A percentile compares a stretch with the other conserved stretches of the same genome.
These are phyloP conservation scores for Hemiprocne comata DNA, from an alignment of 2,113 vertebrate species.

Conservation along the genomic window DNA sequence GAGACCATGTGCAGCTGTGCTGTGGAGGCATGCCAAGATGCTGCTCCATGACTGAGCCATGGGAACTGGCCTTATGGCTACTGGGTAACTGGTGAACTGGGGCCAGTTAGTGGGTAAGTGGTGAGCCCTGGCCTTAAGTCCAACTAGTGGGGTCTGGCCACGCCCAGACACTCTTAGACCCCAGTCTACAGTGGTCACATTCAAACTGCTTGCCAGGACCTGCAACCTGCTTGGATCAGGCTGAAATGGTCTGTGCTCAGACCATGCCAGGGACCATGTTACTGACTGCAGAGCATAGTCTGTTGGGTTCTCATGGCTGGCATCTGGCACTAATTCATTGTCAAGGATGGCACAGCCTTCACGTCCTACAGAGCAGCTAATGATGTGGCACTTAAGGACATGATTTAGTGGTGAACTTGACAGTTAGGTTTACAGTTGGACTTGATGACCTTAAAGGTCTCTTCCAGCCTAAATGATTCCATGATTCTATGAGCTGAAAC, in stretches of 20 bases:
- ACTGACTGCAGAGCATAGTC: rapidly evolving
- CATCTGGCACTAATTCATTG: not conserved
- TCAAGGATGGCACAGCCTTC: not conserved
- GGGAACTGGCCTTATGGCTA: slow-evolving; percentile 29
- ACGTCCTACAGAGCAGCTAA: not conserved
- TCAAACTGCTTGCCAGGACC: not conserved
- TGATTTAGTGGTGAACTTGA: not conserved
- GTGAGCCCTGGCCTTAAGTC: not conserved
- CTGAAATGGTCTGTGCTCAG: not conserved
- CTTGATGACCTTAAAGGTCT: not conserved
- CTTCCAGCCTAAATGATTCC: not conserved
- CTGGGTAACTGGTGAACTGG: not conserved
- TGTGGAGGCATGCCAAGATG: not conserved
- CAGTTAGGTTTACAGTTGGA: not conserved
- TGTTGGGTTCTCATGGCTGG: not conserved
- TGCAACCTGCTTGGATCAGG: not conserved
- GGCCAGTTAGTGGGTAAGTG: not conserved
- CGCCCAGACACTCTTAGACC: not conserved
- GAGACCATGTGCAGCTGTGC: not conserved
- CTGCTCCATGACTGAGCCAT: not conserved
- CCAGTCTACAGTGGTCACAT: not conserved
- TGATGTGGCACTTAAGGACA: not conserved
- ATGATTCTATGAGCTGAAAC: not conserved
- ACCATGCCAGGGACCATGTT: not conserved
- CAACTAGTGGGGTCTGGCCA: not conserved